Evolutionary conservation across 2,113 vertebrate species (phyloP).

Genomic region (Panurus biarmicus): DNA sequence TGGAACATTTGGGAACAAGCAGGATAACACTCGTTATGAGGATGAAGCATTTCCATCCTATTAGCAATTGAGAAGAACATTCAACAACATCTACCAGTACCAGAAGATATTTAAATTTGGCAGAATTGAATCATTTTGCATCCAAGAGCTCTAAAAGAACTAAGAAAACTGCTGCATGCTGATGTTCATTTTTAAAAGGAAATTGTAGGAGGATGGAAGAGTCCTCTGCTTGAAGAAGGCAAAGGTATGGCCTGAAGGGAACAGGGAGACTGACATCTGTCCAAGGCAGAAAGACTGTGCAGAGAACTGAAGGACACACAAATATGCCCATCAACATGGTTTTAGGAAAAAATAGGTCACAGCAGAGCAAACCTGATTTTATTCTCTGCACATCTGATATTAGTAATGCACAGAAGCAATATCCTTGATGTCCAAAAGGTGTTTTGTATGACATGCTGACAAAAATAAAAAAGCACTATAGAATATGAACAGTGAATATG

Average conservation of each 20-base stretch:
- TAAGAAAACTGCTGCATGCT: neutral
- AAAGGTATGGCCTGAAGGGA: neutral
- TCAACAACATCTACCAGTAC: constrained; percentile 6
- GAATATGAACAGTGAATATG: neutral
- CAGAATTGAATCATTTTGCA: constrained; percentile 14
- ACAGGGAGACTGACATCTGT: neutral
- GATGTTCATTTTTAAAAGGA: neutral
- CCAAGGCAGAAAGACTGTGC: neutral
- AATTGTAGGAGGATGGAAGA: neutral
- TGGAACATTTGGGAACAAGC: neutral
- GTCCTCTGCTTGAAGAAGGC: neutral
- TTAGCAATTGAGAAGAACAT: neutral
- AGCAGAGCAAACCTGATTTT: neutral
- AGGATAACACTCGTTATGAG: neutral
- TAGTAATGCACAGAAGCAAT: neutral
- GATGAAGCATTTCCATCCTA: constrained; percentile 17
- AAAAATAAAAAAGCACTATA: neutral
- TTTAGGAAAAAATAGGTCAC: neutral
- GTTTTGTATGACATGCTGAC: neutral
- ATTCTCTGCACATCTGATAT: neutral
- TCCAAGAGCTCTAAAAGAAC: neutral
- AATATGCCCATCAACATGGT: accelerated
- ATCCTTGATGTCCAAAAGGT: neutral
- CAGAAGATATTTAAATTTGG: constrained; percentile 30
- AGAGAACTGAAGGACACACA: neutral